These are phyloP conservation scores for Plectrocnemia conspersa DNA, from an alignment of 1,140 invertebrate species.

Conservation along the genomic window DNA sequence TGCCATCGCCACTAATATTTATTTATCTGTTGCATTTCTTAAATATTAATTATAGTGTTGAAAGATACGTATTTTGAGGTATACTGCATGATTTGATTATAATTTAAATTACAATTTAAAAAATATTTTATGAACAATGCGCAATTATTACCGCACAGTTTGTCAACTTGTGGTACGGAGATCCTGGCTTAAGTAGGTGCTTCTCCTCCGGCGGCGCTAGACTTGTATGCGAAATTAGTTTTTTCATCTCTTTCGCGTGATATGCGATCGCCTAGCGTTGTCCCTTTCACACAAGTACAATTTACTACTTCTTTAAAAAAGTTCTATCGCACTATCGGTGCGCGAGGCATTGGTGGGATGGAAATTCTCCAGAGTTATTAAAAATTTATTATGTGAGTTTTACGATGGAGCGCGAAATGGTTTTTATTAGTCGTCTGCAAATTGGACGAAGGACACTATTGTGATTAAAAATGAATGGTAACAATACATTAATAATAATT, in stretches of 20 bases:
- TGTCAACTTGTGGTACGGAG: conserved; percentile 6
- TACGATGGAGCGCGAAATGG: too few relatives aligned
- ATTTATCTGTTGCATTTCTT: too few relatives aligned
- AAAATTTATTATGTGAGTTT: conserved; percentile 5
- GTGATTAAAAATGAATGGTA: too few relatives aligned
- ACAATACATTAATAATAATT: too few relatives aligned
- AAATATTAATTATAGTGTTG: too few relatives aligned
- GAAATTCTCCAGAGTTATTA: conserved; percentile 1
- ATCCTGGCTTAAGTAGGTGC: conserved; percentile 14
- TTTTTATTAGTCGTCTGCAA: neutral
- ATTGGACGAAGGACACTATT: too few relatives aligned
- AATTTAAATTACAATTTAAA: too few relatives aligned
- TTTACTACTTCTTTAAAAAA: conserved; percentile 31
- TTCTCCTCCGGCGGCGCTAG: conserved; percentile 14
- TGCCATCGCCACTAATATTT: too few relatives aligned
- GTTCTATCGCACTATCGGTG: conserved; percentile 26
- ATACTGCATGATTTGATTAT: too few relatives aligned
- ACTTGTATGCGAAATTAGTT: conserved; percentile 33
- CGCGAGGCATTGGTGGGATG: neutral
- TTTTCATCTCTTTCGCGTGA: neutral
- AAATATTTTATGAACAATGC: too few relatives aligned
- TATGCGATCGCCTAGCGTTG: neutral
- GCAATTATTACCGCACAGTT: conserved; percentile 9
- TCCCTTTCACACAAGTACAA: conserved; percentile 25
- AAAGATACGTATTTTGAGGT: too few relatives aligned